Percentiles rank a stretch among this genome's conserved stretches.
phyloP scores from a whole-genome alignment of 1,140 invertebrate genomes.

The Ectropis grisescens region DNA sequence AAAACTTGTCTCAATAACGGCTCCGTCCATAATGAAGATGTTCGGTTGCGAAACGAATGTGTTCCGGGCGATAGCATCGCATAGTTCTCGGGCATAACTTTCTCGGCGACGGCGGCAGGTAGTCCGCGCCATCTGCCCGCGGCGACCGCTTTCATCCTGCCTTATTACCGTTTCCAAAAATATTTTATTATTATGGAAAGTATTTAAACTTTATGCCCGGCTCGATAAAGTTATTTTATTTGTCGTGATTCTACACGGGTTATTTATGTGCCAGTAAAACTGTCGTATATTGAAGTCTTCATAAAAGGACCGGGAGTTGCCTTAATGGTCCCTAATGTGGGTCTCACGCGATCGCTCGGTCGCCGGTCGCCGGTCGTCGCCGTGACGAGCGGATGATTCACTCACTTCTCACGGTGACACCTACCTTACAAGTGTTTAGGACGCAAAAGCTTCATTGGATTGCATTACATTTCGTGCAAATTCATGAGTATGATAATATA shows the following conservation, averaged over 20 bases:
- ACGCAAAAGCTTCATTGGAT: too few species aligned
- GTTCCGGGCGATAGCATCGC: conserved; percentile 21
- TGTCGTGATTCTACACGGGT: conserved; percentile 33
- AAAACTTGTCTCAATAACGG: too few species aligned
- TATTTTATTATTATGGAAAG: conserved; percentile 59
- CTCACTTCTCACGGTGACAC: conserved; percentile 7
- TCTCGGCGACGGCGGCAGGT: conserved; percentile 42
- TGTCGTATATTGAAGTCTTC: conserved; percentile 55
- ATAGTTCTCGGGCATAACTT: conserved; percentile 28
- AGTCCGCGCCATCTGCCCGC: conserved; percentile 45
- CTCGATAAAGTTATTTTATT: conserved; percentile 51
- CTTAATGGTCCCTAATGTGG: conserved; percentile 39
- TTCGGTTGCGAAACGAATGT: conserved; percentile 19
- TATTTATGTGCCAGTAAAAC: conserved; percentile 57
- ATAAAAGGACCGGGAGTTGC: conserved; percentile 39
- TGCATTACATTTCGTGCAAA: too few species aligned
- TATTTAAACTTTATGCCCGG: conserved; percentile 45
- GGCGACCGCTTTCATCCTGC: conserved; percentile 55
- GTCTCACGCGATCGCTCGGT: conserved; percentile 31
- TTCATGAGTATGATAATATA: too few species aligned
- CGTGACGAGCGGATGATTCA: conserved; percentile 33
- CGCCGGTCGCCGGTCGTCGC: too few species aligned
- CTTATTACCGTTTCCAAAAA: conserved; percentile 56
- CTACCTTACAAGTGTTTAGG: too few species aligned
- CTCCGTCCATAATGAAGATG: neutral